Conservation (phyloP, 2,888 invertebrate genomes). For the Congeria kusceri region DNA sequence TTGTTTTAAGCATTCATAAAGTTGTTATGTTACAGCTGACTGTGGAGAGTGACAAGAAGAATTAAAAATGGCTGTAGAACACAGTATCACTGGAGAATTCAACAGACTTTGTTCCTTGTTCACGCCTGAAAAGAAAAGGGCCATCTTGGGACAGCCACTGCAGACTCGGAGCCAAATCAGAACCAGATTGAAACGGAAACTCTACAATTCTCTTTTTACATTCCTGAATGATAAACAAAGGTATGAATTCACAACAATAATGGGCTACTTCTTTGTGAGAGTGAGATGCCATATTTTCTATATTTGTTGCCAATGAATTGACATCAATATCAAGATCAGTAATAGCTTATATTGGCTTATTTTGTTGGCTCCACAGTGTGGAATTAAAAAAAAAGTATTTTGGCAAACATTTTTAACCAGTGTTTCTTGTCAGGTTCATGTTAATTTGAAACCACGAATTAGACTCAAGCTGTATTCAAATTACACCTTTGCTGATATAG, state of each 20-base stretch:
- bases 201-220: conserved; percentile 71
- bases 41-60: too few relatives aligned
- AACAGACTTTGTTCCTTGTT: conserved; percentile 69
- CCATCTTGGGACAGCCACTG: conserved; percentile 68
- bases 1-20: too few relatives aligned
- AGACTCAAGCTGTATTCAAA: too few relatives aligned
- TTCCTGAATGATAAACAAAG: conserved; percentile 68
- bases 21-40: too few relatives aligned
- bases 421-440: too few relatives aligned
- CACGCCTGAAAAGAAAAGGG: conserved; percentile 58
- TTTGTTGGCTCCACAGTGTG: too few relatives aligned
- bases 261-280: neutral
- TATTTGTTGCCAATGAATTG: neutral
- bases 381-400: too few relatives aligned
- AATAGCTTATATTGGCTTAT: too few relatives aligned
- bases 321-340: neutral
- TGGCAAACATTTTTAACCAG: too few relatives aligned
- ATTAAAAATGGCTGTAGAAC: conserved; percentile 37
- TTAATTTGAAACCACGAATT: too few relatives aligned
- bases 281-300: neutral
- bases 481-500: too few relatives aligned
- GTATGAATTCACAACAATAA: conserved; percentile 29
- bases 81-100: conserved; percentile 69
- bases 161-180: conserved; percentile 58
- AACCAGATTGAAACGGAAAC: conserved; percentile 62